Evolutionary conservation across 2,888 invertebrate species (phyloP).

Genomic region (Aphidoletes aphidimyza): DNA sequence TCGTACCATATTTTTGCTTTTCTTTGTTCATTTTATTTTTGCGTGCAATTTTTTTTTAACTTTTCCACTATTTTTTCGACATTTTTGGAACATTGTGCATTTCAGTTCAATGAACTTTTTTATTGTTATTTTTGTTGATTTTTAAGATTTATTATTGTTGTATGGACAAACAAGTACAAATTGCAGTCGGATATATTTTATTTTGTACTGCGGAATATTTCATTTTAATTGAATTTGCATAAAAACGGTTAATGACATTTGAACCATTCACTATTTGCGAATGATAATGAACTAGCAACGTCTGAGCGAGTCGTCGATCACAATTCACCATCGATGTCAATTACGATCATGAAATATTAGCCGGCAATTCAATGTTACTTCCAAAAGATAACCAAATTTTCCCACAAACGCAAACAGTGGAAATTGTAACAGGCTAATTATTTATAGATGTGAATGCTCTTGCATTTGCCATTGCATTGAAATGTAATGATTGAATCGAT

Average conservation of each 20-base stretch:
- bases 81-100: background rate
- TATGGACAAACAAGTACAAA: background rate
- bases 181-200: background rate
- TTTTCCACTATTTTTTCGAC: background rate
- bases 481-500: background rate
- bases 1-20: background rate
- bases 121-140: background rate
- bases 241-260: background rate
- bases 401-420: background rate
- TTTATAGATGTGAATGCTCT: constrained; percentile 43
- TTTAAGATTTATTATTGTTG: no score
- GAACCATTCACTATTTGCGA: background rate
- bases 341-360: constrained; percentile 10
- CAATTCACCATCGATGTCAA: background rate
- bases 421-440: constrained; percentile 11
- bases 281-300: background rate
- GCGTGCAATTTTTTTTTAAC: background rate
- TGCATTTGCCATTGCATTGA: constrained; percentile 16
- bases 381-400: background rate
- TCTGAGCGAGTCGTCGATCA: background rate
- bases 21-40: background rate
- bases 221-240: background rate
- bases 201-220: no score
- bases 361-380: background rate
- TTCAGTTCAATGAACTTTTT: constrained; percentile 32